These are phyloP conservation scores for Lysandra bellargus DNA, from an alignment of 2,888 invertebrate genomes.

Conservation along the genomic window DNA sequence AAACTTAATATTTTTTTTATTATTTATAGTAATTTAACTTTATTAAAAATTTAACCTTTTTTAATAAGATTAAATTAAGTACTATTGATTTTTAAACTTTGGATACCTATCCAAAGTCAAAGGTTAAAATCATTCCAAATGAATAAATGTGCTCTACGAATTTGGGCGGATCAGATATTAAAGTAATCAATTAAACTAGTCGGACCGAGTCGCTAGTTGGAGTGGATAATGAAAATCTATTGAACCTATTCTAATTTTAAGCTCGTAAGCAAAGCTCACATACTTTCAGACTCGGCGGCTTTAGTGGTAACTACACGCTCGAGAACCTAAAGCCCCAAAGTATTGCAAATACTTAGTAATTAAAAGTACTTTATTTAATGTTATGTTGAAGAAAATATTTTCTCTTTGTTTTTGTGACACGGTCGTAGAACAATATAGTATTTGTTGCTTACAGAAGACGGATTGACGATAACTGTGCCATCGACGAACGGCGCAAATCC, in stretches of 20 bases:
- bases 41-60: too few species aligned
- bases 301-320: background rate
- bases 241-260: slow-evolving; percentile 1
- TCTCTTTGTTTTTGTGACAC: background rate
- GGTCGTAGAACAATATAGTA: background rate
- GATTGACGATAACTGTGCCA: slow-evolving; percentile 89
- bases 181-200: background rate
- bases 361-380: background rate
- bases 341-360: background rate
- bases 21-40: too few species aligned
- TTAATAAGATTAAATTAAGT: too few species aligned
- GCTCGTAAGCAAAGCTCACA: background rate
- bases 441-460: slow-evolving; percentile 75
- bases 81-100: too few species aligned
- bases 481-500: slow-evolving; percentile 98
- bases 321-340: background rate
- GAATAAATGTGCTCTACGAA: background rate
- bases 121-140: background rate
- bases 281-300: background rate
- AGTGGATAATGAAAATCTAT: background rate
- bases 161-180: background rate
- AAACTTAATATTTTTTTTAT: too few species aligned
- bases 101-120: background rate
- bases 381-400: background rate
- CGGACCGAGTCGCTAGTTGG: background rate